phyloP scores from a whole-genome alignment of 2,888 invertebrate species.

The Acanthosepion esculentum region DNA sequence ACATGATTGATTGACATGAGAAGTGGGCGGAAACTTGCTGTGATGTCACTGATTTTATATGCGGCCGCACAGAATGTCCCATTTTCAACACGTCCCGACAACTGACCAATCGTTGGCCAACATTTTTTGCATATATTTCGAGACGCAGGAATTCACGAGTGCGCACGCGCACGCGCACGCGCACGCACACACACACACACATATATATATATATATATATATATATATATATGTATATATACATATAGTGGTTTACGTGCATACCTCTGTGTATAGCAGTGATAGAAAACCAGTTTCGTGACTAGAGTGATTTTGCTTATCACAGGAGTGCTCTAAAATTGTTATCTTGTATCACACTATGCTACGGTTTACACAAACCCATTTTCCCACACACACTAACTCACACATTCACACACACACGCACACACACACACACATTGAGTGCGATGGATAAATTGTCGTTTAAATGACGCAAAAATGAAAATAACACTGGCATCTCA shows the following conservation, averaged over 20 bases:
- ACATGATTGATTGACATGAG: neutral
- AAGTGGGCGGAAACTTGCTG: neutral
- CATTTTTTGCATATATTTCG: neutral
- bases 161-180: neutral
- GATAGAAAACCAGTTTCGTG: neutral
- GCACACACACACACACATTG: too few relatives aligned
- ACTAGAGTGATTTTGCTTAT: too few relatives aligned
- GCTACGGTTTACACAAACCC: too few relatives aligned
- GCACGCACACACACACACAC: too few relatives aligned
- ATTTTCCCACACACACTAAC: too few relatives aligned
- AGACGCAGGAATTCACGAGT: neutral
- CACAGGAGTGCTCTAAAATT: too few relatives aligned
- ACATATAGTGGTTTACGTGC: neutral
- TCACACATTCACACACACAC: too few relatives aligned
- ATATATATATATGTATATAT: neutral
- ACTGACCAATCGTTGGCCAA: neutral
- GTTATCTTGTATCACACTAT: too few relatives aligned
- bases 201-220: slow-evolving; percentile 24
- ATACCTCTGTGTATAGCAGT: neutral
- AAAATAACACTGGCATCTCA: too few relatives aligned
- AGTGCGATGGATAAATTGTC: too few relatives aligned
- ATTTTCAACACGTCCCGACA: neutral
- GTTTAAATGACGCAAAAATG: too few relatives aligned
- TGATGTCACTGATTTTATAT: neutral
- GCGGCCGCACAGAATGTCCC: slow-evolving; percentile 4